A percentile compares a stretch with the other conserved stretches of the same genome.
Conservation (phyloP, 2,888 invertebrate species). For the Graphium colonna region DNA sequence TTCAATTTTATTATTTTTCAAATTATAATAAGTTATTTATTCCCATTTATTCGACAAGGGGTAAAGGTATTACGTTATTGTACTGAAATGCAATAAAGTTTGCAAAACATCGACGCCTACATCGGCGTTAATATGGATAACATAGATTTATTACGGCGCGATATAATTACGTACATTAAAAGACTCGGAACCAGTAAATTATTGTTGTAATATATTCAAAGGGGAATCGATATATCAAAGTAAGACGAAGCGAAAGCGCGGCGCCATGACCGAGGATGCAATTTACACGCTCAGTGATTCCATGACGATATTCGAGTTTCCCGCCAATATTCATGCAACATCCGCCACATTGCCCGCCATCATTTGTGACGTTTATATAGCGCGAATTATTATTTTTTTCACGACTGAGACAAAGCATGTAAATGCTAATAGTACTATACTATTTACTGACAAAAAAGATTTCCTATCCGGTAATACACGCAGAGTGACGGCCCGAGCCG, state of each 20-base stretch:
- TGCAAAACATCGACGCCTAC: conserved; percentile 1
- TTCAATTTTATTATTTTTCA: no score
- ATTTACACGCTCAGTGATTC: conserved; percentile 7
- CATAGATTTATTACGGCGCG: conserved; percentile 16
- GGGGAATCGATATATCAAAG: conserved; percentile 22
- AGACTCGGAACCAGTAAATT: conserved; percentile 20
- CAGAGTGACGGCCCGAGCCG: no score
- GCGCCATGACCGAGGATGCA: conserved; percentile 6
- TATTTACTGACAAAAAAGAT: no score
- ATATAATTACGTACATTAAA: conserved; percentile 23
- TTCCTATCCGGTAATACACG: no score
- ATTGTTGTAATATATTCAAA: conserved; percentile 23
- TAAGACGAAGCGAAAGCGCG: conserved; percentile 10
- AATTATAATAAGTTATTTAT: no score
- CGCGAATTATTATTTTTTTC: no score
- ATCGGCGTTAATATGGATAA: conserved; percentile 16
- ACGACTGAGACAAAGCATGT: no score
- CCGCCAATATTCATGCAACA: conserved; percentile 10
- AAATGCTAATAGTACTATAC: no score
- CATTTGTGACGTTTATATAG: conserved; percentile 2
- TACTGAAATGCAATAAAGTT: background rate
- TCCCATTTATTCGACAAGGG: background rate
- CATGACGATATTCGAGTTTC: background rate
- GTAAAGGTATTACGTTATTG: background rate
- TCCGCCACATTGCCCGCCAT: background rate